A percentile compares a stretch with the other conserved stretches of the same genome.
These are phyloP conservation scores for Hyperoodon ampullatus DNA, from an alignment of 2,113 vertebrate genomes.

Conservation along the genomic window DNA sequence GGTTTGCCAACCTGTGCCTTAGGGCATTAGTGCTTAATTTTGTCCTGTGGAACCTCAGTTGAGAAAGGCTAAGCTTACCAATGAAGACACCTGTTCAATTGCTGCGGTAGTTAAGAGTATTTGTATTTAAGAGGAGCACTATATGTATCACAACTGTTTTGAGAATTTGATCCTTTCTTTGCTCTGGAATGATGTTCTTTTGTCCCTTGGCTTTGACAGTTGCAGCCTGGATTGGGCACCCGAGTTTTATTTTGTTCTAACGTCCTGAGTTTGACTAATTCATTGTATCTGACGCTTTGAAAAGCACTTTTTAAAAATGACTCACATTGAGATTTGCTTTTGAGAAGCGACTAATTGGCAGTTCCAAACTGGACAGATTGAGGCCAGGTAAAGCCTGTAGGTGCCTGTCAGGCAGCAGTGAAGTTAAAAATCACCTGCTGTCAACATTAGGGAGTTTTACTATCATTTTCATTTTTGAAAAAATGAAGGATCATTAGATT, in stretches of 20 bases:
- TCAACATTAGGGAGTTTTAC: constrained; percentile 63
- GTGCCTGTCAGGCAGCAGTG: constrained; percentile 66
- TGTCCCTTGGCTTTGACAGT: constrained; percentile 46
- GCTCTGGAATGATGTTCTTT: neutral
- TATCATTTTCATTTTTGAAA: constrained; percentile 67
- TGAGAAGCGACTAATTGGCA: constrained; percentile 80
- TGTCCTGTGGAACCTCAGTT: neutral
- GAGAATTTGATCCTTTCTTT: constrained; percentile 39
- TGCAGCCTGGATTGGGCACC: neutral
- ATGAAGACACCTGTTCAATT: neutral
- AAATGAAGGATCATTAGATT: constrained; percentile 68
- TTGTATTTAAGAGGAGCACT: neutral
- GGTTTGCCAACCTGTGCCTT: neutral
- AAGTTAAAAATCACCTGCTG: constrained; percentile 69
- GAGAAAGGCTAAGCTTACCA: neutral
- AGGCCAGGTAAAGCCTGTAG: constrained; percentile 76
- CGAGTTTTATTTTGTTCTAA: constrained; percentile 64
- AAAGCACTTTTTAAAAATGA: constrained; percentile 65
- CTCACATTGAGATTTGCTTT: constrained; percentile 68
- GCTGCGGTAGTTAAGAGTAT: neutral
- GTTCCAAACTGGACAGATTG: constrained; percentile 78
- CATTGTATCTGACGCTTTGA: constrained; percentile 59
- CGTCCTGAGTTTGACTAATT: constrained; percentile 45
- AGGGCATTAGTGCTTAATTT: neutral
- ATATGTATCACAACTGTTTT: neutral